These are phyloP conservation scores for Micrasema longulum DNA, from an alignment of 1,140 invertebrate genomes.

Conservation along the genomic window DNA sequence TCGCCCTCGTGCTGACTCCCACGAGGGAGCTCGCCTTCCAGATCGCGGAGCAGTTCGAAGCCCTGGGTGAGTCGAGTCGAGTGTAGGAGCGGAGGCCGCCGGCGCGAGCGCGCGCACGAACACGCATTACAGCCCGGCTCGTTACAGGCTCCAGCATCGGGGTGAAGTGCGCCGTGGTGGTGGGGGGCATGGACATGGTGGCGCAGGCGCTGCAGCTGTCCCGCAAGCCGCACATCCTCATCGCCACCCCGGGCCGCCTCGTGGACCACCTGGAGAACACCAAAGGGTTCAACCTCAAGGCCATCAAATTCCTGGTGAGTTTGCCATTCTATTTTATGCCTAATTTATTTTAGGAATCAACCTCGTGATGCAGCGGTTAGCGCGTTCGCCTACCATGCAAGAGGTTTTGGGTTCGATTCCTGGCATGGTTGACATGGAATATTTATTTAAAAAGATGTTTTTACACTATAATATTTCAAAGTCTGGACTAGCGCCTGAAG, in stretches of 20 bases:
- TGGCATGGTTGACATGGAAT: too few species aligned
- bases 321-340: too few species aligned
- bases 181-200: slow-evolving; percentile 98
- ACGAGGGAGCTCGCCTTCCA: slow-evolving; percentile 97
- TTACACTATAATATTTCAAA: too few species aligned
- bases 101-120: too few species aligned
- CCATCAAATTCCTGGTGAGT: slow-evolving; percentile 85
- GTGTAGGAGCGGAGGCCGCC: too few species aligned
- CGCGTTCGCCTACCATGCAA: too few species aligned
- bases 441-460: too few species aligned
- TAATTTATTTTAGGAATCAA: too few species aligned
- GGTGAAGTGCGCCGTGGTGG: slow-evolving; percentile 94
- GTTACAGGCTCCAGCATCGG: slow-evolving; percentile 81
- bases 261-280: slow-evolving; percentile 94
- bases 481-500: too few species aligned
- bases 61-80: slow-evolving; percentile 78
- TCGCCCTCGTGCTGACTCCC: slow-evolving; percentile 94
- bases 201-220: slow-evolving; percentile 90
- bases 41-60: slow-evolving; percentile 96
- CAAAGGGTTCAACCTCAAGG: slow-evolving; percentile 91
- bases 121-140: too few species aligned
- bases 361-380: too few species aligned
- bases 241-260: slow-evolving; percentile 91
- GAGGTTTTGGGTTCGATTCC: too few species aligned
- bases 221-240: slow-evolving; percentile 96